phyloP scores from a whole-genome alignment of 1,140 invertebrate genomes.

The Apis florea region DNA sequence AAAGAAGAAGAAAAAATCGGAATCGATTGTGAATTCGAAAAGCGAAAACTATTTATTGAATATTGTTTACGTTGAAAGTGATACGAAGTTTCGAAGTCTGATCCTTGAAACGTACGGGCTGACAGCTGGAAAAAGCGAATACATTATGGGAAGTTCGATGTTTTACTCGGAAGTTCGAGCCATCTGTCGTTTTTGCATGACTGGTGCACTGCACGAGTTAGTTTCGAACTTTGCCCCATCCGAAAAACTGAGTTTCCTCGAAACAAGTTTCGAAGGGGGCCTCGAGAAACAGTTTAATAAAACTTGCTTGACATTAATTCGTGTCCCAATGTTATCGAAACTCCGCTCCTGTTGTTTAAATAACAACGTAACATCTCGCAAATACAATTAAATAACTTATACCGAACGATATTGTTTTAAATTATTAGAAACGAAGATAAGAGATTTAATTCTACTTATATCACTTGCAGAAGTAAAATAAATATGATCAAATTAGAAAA shows the following conservation, averaged over 20 bases:
- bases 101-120: not conserved
- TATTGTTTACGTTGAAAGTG: conserved; percentile 9
- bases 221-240: conserved; percentile 18
- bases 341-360: not conserved
- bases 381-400: too few species aligned
- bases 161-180: conserved; percentile 27
- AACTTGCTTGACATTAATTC: conserved; percentile 30
- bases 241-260: conserved; percentile 24
- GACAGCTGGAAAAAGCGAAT: conserved; percentile 32
- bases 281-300: conserved; percentile 31
- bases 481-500: too few species aligned
- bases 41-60: not conserved
- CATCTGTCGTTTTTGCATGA: conserved; percentile 50
- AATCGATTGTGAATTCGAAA: too few species aligned
- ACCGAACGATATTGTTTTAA: too few species aligned
- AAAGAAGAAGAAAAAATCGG: too few species aligned
- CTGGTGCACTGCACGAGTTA: conserved; percentile 32
- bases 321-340: conserved; percentile 8
- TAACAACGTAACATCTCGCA: too few species aligned
- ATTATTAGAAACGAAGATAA: too few species aligned
- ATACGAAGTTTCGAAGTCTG: not conserved
- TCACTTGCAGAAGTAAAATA: too few species aligned
- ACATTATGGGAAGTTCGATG: conserved; percentile 43
- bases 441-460: too few species aligned
- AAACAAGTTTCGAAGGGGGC: conserved; percentile 13